Conservation (phyloP, 2,797 vertebrate species). For the Cyprinodon diabolis region DNA sequence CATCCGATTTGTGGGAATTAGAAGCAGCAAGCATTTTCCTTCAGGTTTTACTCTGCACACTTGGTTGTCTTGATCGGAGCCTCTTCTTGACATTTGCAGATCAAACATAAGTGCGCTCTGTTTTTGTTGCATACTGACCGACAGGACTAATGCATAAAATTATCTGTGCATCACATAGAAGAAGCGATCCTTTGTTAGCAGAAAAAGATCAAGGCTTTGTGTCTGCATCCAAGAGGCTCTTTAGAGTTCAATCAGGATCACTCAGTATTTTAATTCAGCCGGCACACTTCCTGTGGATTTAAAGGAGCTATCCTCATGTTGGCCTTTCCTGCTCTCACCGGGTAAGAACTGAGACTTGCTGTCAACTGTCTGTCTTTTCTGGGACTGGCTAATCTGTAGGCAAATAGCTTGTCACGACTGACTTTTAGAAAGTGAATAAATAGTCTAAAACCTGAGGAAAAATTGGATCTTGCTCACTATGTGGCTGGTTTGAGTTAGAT, state of each 20-base stretch:
- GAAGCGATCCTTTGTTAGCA: background rate
- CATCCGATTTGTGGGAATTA: background rate
- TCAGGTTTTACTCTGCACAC: background rate
- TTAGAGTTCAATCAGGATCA: slow-evolving; percentile 1
- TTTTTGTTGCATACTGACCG: slow-evolving; percentile 10
- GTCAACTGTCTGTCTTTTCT: slow-evolving; percentile 37
- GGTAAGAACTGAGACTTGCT: slow-evolving; percentile 40
- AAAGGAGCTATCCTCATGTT: slow-evolving; percentile 18
- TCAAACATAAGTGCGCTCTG: slow-evolving; percentile 5
- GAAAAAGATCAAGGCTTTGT: slow-evolving; percentile 7
- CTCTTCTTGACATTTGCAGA: background rate
- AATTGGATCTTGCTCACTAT: slow-evolving; percentile 19
- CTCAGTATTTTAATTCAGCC: slow-evolving; percentile 25
- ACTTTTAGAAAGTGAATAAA: slow-evolving; percentile 39
- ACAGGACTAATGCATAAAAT: background rate
- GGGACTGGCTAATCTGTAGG: slow-evolving; percentile 25
- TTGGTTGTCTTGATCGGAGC: background rate
- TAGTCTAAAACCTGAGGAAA: slow-evolving; percentile 21
- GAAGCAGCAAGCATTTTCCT: background rate
- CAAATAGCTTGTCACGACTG: slow-evolving; percentile 43
- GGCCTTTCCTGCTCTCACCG: slow-evolving; percentile 13
- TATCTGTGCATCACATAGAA: background rate
- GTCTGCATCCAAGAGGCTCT: slow-evolving; percentile 10
- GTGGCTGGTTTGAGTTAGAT: background rate
- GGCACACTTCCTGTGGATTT: slow-evolving; percentile 16